A percentile compares a stretch with the other conserved stretches of the same genome.
Conservation (phyloP, 2,113 vertebrate species). For the Anhinga anhinga region DNA sequence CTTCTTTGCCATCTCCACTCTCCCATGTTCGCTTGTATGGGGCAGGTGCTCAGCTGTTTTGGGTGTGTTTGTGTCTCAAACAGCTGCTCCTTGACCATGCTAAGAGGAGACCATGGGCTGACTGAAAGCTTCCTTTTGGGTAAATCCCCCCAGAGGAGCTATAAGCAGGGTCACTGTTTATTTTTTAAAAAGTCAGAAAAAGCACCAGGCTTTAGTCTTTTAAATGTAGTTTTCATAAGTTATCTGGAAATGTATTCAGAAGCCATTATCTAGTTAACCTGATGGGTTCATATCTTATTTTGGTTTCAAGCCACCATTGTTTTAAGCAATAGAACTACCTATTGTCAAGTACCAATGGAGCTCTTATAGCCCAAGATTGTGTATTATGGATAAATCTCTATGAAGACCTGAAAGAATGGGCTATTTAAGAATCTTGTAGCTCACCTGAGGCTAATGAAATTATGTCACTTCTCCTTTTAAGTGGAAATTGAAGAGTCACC, state of each 20-base stretch:
- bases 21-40: not conserved
- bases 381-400: not conserved
- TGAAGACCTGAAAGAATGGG: not conserved
- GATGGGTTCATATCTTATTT: not conserved
- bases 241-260: not conserved
- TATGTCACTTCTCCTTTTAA: slow-evolving; percentile 51
- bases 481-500: slow-evolving; percentile 43
- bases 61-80: not conserved
- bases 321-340: not conserved
- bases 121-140: not conserved
- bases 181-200: not conserved
- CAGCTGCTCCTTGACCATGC: not conserved
- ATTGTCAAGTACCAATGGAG: not conserved
- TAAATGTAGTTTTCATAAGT: not conserved
- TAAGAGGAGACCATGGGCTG: not conserved
- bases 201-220: not conserved
- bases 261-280: not conserved
- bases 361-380: not conserved
- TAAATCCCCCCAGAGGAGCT: not conserved
- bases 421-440: slow-evolving; percentile 3
- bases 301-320: not conserved
- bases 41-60: not conserved
- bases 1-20: not conserved
- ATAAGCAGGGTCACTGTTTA: not conserved
- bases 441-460: slow-evolving; percentile 55